Conservation (phyloP, 2,797 vertebrate genomes). For the Fistularia commersonii region DNA sequence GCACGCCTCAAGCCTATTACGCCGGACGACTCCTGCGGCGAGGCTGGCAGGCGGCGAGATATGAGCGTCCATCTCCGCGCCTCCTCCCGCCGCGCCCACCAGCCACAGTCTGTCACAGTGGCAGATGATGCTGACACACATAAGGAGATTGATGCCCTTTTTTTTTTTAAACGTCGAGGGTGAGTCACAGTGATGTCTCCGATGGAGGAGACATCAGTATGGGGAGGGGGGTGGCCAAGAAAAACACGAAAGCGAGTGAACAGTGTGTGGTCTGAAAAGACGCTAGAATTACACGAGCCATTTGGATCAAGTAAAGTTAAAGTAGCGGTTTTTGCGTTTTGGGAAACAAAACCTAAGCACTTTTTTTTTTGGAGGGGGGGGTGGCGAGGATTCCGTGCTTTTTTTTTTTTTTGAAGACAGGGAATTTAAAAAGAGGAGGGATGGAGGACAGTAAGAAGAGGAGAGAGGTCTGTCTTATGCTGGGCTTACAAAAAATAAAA, state of each 20-base stretch:
- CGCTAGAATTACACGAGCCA: neutral
- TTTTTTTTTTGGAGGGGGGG: too few relatives aligned
- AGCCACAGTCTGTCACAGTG: constrained; percentile 49
- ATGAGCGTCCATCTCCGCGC: constrained; percentile 45
- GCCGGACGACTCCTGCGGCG: constrained; percentile 49
- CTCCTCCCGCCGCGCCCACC: constrained; percentile 35
- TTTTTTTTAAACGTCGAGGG: too few relatives aligned
- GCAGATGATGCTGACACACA: constrained; percentile 28
- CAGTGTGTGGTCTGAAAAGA: neutral
- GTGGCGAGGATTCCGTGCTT: too few relatives aligned
- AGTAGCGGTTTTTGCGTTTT: neutral
- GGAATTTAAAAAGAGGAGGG: too few relatives aligned
- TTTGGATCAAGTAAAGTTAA: constrained; percentile 1
- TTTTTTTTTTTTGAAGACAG: too few relatives aligned
- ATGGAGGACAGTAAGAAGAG: too few relatives aligned
- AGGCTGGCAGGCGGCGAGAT: constrained; percentile 44
- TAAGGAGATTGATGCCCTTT: too few relatives aligned
- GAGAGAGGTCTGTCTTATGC: too few relatives aligned
- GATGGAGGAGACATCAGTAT: too few relatives aligned
- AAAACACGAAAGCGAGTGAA: neutral
- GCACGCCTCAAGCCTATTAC: constrained; percentile 44
- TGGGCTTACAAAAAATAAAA: too few relatives aligned
- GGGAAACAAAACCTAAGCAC: neutral
- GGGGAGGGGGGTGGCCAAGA: too few relatives aligned
- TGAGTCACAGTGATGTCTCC: too few relatives aligned